A percentile compares a stretch with the other conserved stretches of the same genome.
Evolutionary conservation across 2,113 vertebrate species (phyloP).

Genomic region (Pseudorasbora parva): DNA sequence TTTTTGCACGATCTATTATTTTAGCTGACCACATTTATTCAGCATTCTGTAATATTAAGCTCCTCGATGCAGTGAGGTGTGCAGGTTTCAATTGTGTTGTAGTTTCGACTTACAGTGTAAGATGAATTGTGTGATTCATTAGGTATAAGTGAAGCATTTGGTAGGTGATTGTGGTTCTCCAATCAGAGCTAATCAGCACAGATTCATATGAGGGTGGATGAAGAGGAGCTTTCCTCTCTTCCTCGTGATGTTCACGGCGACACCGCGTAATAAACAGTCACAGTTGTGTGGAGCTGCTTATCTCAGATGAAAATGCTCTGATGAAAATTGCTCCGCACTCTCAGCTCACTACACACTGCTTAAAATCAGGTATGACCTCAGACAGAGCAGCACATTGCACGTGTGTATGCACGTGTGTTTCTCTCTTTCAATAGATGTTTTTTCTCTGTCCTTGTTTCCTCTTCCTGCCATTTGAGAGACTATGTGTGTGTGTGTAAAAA

Average conservation of each 20-base stretch:
- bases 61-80: background rate
- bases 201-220: constrained; percentile 31
- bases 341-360: constrained; percentile 47
- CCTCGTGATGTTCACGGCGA: background rate
- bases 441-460: background rate
- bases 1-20: background rate
- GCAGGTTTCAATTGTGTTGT: background rate
- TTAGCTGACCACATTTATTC: background rate
- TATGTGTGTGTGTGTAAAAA: background rate
- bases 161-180: constrained; percentile 36
- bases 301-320: constrained; percentile 62
- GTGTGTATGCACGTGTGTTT: background rate
- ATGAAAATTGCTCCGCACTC: constrained; percentile 65
- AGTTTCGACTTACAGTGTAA: background rate
- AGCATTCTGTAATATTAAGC: background rate
- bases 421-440: background rate
- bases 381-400: constrained; percentile 53
- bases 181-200: constrained; percentile 54
- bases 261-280: constrained; percentile 41
- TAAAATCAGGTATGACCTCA: constrained; percentile 69
- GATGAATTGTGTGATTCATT: background rate
- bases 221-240: constrained; percentile 24
- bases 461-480: background rate
- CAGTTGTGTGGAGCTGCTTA: constrained; percentile 2
- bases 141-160: background rate